Percentiles rank a stretch among this genome's conserved stretches.
Conservation (phyloP, 2,113 vertebrate species). For the Reinhardtius hippoglossoides region DNA sequence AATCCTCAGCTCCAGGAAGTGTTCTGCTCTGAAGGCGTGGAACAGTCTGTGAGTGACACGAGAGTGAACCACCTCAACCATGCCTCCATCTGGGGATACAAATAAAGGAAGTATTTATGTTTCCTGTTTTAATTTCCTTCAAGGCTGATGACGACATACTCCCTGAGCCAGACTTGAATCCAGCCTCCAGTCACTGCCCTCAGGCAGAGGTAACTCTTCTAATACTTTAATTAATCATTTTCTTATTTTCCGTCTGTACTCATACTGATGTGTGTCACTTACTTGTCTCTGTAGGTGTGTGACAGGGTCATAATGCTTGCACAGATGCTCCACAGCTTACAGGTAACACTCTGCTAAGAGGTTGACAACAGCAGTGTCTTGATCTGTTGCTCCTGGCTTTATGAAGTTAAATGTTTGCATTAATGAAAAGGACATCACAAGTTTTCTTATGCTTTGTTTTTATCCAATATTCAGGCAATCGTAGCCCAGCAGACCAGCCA, state of each 20-base stretch:
- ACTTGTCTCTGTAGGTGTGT: conserved; percentile 79
- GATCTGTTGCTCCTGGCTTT: too few species aligned
- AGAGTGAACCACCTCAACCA: neutral
- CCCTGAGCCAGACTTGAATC: neutral
- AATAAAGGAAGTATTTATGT: neutral
- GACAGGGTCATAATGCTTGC: conserved; percentile 82
- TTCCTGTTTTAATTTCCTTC: neutral
- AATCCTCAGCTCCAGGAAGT: conserved; percentile 68
- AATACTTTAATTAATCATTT: neutral
- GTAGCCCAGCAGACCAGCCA: conserved; percentile 89
- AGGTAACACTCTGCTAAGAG: conserved; percentile 80
- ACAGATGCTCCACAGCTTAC: conserved; percentile 87
- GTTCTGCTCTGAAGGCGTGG: conserved; percentile 33
- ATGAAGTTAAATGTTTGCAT: too few species aligned
- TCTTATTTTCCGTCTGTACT: neutral
- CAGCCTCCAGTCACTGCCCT: conserved; percentile 9
- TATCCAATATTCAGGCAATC: conserved; percentile 76
- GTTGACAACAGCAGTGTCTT: too few species aligned
- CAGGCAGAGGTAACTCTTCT: conserved; percentile 58
- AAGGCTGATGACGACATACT: conserved; percentile 63
- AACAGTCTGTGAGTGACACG: conserved; percentile 68
- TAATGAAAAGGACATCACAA: too few species aligned
- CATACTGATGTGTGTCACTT: neutral
- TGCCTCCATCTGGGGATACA: neutral
- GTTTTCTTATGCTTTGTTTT: too few species aligned